Evolutionary conservation across 2,113 vertebrate genomes (phyloP), one percentile per base, ranked within the genome.

Genomic region (Gallinago media): DNA sequence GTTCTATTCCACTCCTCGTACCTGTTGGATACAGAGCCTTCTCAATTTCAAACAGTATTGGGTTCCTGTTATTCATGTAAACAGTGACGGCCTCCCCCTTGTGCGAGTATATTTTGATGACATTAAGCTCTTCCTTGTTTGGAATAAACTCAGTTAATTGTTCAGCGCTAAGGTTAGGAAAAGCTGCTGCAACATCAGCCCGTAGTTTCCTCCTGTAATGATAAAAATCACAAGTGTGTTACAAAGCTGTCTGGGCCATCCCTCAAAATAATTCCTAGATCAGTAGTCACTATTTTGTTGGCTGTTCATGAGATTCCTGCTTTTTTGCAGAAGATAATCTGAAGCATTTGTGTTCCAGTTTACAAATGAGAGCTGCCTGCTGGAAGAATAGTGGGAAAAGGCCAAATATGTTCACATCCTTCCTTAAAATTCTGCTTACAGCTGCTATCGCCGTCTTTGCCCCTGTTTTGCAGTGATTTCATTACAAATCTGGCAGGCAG

Each of bases 11-110:
- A 10, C 31, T 36, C 61, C 34, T 62, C 96, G 20, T 98, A 99
- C 99, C 99, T 99, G 99, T 99, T 34, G 99, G 99, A 94, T 99
- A 99, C 44, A 99, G 94, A 38, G 91, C 97, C 95, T 98, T 99
- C 70, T 99, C 99, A 87, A 98, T 59, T 95, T 99, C 99, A 98
- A 99, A 99, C 79, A 99, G 98, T 32, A 99, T 77, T 19, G 99
- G 99, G 79, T 99, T 99, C 94, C 97, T 99, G 83, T 97, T 98
- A 38, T 98, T 98, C 86, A 98, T 88, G 29, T 99, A 99, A 62
- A 99, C 95, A 38, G 98, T 99, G 84, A 99, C 71, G 0, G 98
- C 94, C 72, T 99, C 99, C 91, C 99, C 99, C 96, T 98, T 99
- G 94, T 99, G 99, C 54, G 97, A 96, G 52, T 99, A 98, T 50